Base-by-base conservation (phyloP, 2,113 vertebrate genomes). In the Picathartes gymnocephalus region DNA sequence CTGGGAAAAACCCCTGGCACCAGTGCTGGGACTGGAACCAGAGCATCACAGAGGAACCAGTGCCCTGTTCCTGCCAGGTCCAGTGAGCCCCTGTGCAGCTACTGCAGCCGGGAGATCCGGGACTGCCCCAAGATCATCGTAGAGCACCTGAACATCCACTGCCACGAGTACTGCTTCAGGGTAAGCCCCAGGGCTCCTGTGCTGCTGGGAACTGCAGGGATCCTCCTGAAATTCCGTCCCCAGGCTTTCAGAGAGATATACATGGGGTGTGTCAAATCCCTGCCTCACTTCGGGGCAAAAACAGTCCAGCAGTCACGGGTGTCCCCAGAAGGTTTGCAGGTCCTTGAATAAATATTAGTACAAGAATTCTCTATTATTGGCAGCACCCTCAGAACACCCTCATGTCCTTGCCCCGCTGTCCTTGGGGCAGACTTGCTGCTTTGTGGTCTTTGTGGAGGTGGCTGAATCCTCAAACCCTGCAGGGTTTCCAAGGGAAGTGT, bases 101-200 rank as follows among this genome's bases (percentile, higher is more conserved):
- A 98, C 93, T 99, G 99, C 30, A 94, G 98, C 61, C 90, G 98
- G 24, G 94, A 86, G 73, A 99, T 99, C 93, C 98, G 97, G 64
- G 98, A 97, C 25, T 98, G 99, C 58, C 97, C 98, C 61, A 99
- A 98, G 96, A 99, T 99, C 97, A 98, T 98, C 69, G 97, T 99
- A 16, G 98, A 99, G 77, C 98, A 99, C 88, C 98, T 99, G 22
- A 98, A 98, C 68, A 98, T 99, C 96, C 97, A 96, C 97, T 98
- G 98, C 95, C 99, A 99, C 3, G 98, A 98, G 28, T 92, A 77
- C 79, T 99, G 99, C 90, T 99, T 99, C 96, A 98, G 98, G 98
- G 99, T 98, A 85, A 97, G 69, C 17, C 25, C 42, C 45, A 6
- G 44, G 17, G 39, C 19, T 39, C 39, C 2, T 4, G 35, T 20